Percentiles rank a stretch among this genome's conserved stretches.
These are phyloP conservation scores for Philaethria dido DNA, from an alignment of 2,888 invertebrate species.

Conservation along the genomic window DNA sequence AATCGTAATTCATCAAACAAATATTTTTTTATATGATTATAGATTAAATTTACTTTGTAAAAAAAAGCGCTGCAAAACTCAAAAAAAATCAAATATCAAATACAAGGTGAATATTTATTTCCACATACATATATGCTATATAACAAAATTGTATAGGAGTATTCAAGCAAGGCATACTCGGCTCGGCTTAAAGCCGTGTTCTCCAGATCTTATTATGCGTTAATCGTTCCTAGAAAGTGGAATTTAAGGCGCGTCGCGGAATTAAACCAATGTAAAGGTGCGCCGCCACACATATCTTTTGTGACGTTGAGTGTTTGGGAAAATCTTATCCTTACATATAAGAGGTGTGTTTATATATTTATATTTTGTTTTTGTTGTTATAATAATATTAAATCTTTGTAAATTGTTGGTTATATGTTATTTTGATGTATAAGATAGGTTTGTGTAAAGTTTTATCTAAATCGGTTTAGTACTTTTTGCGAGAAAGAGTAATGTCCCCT, in stretches of 20 bases:
- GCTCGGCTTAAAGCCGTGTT: constrained; percentile 18
- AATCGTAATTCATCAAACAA: too few species aligned
- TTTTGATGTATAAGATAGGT: too few species aligned
- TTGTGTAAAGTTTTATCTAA: too few species aligned
- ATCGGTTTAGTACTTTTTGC: too few species aligned
- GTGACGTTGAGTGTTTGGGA: not conserved
- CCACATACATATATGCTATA: not conserved
- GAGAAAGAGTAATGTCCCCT: too few species aligned
- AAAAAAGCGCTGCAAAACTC: too few species aligned
- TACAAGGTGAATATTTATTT: not conserved
- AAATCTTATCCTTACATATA: constrained; percentile 6
- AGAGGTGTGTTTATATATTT: not conserved
- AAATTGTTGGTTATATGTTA: too few species aligned
- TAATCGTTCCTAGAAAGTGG: constrained; percentile 27
- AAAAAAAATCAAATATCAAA: too few species aligned
- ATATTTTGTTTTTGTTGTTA: too few species aligned
- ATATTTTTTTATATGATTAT: too few species aligned
- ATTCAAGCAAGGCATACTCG: constrained; percentile 8
- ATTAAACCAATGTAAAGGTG: constrained; percentile 21
- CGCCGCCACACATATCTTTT: constrained; percentile 22
- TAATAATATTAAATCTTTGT: too few species aligned
- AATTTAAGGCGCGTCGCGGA: constrained; percentile 22
- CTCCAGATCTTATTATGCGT: constrained; percentile 26
- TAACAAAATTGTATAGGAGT: constrained; percentile 1
- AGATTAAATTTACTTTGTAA: too few species aligned